Percentiles rank a stretch among this genome's conserved stretches.
phyloP scores from a whole-genome alignment of 1,140 invertebrate genomes.

The Sitophilus oryzae region DNA sequence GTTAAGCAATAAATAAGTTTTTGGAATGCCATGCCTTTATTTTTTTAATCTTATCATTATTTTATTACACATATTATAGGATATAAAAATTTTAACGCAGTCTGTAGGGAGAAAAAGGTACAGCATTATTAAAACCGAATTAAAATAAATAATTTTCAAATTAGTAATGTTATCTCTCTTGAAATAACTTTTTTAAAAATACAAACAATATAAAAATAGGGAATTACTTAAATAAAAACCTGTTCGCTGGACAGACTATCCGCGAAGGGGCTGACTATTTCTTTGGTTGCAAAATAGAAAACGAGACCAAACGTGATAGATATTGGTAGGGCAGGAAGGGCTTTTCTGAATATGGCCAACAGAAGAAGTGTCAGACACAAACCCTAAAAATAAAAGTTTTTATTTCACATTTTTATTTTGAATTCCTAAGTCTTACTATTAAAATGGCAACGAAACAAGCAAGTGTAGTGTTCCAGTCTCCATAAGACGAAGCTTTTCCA shows the following conservation, averaged over 20 bases:
- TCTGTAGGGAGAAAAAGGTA: too few species aligned
- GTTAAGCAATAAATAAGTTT: too few species aligned
- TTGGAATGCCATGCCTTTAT: not conserved
- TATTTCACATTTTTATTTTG: slow-evolving; percentile 10
- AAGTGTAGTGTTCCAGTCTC: slow-evolving; percentile 98
- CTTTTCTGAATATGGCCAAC: slow-evolving; percentile 93
- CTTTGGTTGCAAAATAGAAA: slow-evolving; percentile 93
- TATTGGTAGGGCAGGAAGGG: slow-evolving; percentile 94
- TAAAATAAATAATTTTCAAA: too few species aligned
- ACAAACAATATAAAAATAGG: too few species aligned
- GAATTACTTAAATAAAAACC: slow-evolving; percentile 75
- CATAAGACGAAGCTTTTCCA: slow-evolving; percentile 97
- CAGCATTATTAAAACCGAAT: too few species aligned
- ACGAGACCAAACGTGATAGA: slow-evolving; percentile 97
- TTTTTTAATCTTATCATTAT: not conserved
- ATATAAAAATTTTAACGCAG: too few species aligned
- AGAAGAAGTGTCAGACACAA: slow-evolving; percentile 90
- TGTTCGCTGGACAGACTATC: slow-evolving; percentile 85
- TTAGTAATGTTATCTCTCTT: too few species aligned
- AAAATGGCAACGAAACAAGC: slow-evolving; percentile 98
- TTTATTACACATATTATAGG: too few species aligned
- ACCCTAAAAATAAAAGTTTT: slow-evolving; percentile 58
- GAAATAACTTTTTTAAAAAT: too few species aligned
- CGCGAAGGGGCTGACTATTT: slow-evolving; percentile 89
- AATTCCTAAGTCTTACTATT: slow-evolving; percentile 66